Percentiles rank a stretch among this genome's conserved stretches.
Evolutionary conservation across 2,113 vertebrate species (phyloP).

Genomic region (Catagonus wagneri): DNA sequence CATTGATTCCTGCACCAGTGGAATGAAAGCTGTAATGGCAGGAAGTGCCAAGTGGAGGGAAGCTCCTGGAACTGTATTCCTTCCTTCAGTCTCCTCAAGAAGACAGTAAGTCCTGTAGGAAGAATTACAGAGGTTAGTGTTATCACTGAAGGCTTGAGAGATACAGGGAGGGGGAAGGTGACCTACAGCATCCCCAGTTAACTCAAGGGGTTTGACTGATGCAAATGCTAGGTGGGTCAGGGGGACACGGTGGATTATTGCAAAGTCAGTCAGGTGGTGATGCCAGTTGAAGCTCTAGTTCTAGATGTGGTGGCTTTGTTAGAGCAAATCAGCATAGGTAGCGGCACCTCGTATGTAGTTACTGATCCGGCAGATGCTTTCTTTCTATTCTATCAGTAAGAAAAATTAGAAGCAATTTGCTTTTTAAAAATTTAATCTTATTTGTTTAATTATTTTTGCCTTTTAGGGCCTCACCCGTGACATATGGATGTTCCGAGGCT

Average conservation of each 20-base stretch:
- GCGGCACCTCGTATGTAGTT: neutral
- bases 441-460: too few species aligned
- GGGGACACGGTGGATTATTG: neutral
- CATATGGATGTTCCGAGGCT: too few species aligned
- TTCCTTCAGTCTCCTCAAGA: neutral
- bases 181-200: neutral
- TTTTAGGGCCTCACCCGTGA: too few species aligned
- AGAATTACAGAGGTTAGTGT: neutral
- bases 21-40: neutral
- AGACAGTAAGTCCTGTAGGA: neutral
- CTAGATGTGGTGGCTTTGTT: neutral
- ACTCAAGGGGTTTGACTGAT: neutral
- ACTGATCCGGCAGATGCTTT: neutral
- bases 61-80: neutral
- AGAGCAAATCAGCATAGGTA: neutral
- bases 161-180: neutral
- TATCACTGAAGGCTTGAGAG: neutral
- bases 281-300: conserved; percentile 12
- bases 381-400: neutral
- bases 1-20: neutral
- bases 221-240: neutral
- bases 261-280: neutral
- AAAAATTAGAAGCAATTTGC: conserved; percentile 42
- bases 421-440: neutral
- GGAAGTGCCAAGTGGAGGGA: neutral